Evolutionary conservation across 2,888 invertebrate genomes (phyloP).

Genomic region (Agriopis aurantiaria): DNA sequence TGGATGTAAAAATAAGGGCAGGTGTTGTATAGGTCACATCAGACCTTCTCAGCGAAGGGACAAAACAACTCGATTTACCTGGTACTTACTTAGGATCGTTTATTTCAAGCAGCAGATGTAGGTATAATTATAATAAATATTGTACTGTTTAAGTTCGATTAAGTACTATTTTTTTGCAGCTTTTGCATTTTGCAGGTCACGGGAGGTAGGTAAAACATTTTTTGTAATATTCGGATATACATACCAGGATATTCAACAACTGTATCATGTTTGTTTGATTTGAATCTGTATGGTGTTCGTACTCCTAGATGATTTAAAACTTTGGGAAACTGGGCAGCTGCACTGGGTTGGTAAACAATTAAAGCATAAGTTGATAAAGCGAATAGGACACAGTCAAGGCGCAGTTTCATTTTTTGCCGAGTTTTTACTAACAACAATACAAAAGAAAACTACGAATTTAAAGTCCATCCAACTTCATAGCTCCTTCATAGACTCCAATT

Average conservation of each 20-base stretch:
- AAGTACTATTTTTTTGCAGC: not conserved
- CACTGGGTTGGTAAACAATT: conserved; percentile 25
- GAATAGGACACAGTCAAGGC: conserved; percentile 31
- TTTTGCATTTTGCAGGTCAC: not conserved
- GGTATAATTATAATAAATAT: too few species aligned
- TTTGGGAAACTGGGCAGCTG: conserved; percentile 52
- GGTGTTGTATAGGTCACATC: too few species aligned
- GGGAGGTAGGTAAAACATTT: too few species aligned
- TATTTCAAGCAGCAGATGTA: too few species aligned
- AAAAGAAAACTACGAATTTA: too few species aligned
- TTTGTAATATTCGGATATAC: conserved; percentile 32
- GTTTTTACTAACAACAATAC: not conserved
- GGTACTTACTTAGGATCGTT: too few species aligned
- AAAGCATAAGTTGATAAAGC: conserved; percentile 2
- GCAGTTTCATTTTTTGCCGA: conserved; percentile 4
- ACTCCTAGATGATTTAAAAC: conserved; percentile 85
- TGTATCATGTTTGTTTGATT: conserved; percentile 87
- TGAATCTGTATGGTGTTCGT: conserved; percentile 91
- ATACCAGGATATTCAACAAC: conserved; percentile 83
- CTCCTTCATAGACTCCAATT: too few species aligned
- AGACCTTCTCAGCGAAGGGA: too few species aligned
- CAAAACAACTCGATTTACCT: too few species aligned
- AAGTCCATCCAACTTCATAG: too few species aligned
- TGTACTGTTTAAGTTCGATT: too few species aligned
- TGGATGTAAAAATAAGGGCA: too few species aligned